phyloP scores from a whole-genome alignment of 2,113 vertebrate genomes.

The Cryptomyrus ogoouensis region DNA sequence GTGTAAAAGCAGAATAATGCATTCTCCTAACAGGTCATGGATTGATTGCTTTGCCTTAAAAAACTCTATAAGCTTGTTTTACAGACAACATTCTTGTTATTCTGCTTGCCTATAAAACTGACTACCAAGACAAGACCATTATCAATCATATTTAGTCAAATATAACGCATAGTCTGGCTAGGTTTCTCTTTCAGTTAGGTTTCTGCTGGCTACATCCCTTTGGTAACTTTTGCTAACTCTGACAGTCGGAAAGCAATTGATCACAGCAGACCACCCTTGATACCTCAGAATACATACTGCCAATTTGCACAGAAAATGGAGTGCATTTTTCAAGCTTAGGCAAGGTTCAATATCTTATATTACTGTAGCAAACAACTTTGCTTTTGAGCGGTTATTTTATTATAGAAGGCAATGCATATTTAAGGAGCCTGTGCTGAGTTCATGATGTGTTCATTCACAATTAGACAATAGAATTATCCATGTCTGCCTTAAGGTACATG shows the following conservation, averaged over 20 bases:
- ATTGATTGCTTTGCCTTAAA: neutral
- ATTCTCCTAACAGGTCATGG: neutral
- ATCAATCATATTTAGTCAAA: neutral
- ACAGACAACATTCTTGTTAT: neutral
- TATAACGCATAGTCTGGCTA: neutral
- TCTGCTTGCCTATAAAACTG: slow-evolving; percentile 1
- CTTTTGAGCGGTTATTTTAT: neutral
- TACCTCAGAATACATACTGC: neutral
- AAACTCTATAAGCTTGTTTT: neutral
- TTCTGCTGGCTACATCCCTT: neutral
- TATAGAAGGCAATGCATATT: neutral
- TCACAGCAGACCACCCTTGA: neutral
- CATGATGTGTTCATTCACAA: neutral
- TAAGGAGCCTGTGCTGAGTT: neutral
- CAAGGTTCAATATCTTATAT: neutral
- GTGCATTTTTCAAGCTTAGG: neutral
- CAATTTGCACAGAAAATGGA: neutral
- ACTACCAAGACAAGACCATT: neutral
- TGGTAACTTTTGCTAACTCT: neutral
- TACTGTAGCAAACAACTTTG: neutral
- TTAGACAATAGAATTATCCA: neutral
- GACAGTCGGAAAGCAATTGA: neutral
- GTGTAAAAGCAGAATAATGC: neutral
- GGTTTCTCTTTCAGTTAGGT: neutral
- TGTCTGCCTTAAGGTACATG: neutral